Conservation (phyloP, 2,113 vertebrate genomes). For the Bagarius yarrelli region DNA sequence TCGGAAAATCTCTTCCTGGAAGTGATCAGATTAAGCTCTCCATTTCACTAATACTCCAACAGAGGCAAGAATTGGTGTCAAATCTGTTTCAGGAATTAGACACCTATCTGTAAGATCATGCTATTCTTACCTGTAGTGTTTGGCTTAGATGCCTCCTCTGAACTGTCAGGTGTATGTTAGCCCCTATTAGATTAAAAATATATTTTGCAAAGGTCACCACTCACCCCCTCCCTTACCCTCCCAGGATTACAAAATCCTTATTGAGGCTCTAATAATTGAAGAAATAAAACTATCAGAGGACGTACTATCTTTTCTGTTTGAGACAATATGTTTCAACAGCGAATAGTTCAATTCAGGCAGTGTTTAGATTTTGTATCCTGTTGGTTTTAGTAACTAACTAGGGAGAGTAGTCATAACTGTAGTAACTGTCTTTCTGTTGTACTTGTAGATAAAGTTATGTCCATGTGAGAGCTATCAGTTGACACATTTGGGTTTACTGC, state of each 20-base stretch:
- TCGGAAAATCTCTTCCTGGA: conserved; percentile 33
- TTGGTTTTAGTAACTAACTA: not conserved
- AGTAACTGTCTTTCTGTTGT: not conserved
- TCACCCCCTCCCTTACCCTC: not conserved
- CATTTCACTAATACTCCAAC: conserved; percentile 48
- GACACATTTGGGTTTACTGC: conserved; percentile 74
- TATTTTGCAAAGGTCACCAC: too few species aligned
- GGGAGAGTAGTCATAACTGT: not conserved
- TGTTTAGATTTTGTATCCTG: not conserved
- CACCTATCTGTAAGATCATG: conserved; percentile 45
- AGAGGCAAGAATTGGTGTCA: conserved; percentile 61
- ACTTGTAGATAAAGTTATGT: conserved; percentile 70
- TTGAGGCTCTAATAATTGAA: not conserved
- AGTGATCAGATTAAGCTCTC: conserved; percentile 26
- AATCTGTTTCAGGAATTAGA: conserved; percentile 39
- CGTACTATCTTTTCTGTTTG: too few species aligned
- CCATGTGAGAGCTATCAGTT: conserved; percentile 71
- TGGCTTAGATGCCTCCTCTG: not conserved
- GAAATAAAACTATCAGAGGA: not conserved
- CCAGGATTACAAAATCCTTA: not conserved
- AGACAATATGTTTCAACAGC: not conserved
- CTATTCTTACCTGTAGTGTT: conserved; percentile 15
- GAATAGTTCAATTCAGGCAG: too few species aligned
- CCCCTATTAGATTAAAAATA: not conserved
- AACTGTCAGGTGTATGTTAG: not conserved